Percentiles rank a stretch among this genome's conserved stretches.
phyloP scores from a whole-genome alignment of 2,113 vertebrate species.

The Scortum barcoo region DNA sequence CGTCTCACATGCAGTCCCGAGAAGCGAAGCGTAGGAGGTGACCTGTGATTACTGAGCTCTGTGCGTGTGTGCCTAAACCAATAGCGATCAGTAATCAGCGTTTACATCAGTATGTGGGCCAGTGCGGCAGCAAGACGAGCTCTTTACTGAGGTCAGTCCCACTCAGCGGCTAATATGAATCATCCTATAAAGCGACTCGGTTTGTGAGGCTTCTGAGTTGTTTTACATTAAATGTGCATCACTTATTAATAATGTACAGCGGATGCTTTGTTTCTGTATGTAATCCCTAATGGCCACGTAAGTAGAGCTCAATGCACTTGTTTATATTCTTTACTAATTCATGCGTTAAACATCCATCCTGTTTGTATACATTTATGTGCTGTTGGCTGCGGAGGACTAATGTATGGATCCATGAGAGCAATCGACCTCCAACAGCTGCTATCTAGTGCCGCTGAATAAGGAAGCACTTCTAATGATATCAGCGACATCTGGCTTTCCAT shows the following conservation, averaged over 20 bases:
- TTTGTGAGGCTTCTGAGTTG: not conserved
- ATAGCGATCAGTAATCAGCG: constrained; percentile 40
- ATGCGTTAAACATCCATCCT: constrained; percentile 9
- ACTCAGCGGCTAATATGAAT: constrained; percentile 10
- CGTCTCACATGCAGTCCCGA: constrained; percentile 37
- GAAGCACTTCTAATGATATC: not conserved
- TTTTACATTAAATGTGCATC: constrained; percentile 28
- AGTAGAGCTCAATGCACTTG: not conserved
- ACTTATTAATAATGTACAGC: constrained; percentile 39
- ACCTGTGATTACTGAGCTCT: constrained; percentile 63
- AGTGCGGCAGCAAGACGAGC: constrained; percentile 21
- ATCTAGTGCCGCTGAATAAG: not conserved
- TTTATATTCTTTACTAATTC: constrained; percentile 53
- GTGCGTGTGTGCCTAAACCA: constrained; percentile 17
- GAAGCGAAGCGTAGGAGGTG: constrained; percentile 65
- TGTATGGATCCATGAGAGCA: not conserved
- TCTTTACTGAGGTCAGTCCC: constrained; percentile 23
- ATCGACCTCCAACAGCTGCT: not conserved
- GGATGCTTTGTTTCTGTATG: constrained; percentile 7
- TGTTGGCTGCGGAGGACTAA: not conserved
- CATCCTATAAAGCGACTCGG: not conserved
- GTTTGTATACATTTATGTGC: not conserved
- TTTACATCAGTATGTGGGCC: constrained; percentile 53
- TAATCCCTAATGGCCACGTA: constrained; percentile 7
- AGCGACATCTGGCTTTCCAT: not conserved